Conservation (phyloP, 2,888 invertebrate genomes). For the Melanotus villosus region DNA sequence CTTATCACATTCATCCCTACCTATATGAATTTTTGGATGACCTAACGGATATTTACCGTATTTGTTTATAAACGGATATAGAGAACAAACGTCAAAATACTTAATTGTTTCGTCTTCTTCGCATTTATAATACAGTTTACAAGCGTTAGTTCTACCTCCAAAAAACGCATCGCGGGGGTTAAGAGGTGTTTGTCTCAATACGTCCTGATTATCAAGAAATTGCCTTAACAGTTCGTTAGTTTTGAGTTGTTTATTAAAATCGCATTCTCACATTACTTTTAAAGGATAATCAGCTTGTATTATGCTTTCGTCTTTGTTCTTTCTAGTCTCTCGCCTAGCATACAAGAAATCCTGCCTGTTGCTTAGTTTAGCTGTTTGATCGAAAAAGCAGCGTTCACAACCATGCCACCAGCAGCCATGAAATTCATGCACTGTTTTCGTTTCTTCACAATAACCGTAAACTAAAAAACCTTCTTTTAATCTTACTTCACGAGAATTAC, state of each 20-base stretch:
- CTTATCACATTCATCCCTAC: slow-evolving; percentile 39
- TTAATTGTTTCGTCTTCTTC: slow-evolving; percentile 51
- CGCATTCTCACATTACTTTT: slow-evolving; percentile 15
- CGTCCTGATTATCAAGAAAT: background rate
- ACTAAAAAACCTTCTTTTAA: no score
- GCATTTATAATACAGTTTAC: slow-evolving; percentile 48
- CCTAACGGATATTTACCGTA: slow-evolving; percentile 55
- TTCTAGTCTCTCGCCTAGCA: background rate
- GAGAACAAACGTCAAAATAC: no score
- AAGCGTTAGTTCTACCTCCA: slow-evolving; percentile 55
- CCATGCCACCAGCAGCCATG: slow-evolving; percentile 25
- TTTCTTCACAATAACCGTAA: slow-evolving; percentile 16
- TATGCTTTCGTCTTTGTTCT: background rate
- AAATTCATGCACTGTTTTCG: slow-evolving; percentile 9
- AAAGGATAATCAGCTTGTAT: slow-evolving; percentile 5
- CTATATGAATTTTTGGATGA: slow-evolving; percentile 56
- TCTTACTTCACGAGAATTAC: background rate
- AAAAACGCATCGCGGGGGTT: no score
- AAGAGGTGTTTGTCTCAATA: no score
- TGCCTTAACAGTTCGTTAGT: background rate
- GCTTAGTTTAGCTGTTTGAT: background rate
- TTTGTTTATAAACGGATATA: no score
- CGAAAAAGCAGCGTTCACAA: background rate
- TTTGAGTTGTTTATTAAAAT: slow-evolving; percentile 3
- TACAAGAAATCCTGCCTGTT: no score